These are phyloP conservation scores for Amblyopsis hoosieri DNA, from an alignment of 2,797 vertebrate genomes.

Conservation along the genomic window DNA sequence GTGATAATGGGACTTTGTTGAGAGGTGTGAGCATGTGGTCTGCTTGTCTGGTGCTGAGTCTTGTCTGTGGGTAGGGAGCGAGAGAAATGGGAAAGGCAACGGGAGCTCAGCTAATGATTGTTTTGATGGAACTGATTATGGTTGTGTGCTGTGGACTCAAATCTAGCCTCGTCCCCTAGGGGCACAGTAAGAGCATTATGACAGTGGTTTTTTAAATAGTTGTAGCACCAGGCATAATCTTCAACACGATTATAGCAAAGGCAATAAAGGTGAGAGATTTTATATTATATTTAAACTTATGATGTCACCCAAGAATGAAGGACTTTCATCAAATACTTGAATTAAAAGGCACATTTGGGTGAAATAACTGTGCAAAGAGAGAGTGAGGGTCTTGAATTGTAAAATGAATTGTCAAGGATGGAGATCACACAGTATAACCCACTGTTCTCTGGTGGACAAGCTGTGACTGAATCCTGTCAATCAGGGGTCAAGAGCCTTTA, in stretches of 20 bases:
- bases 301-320: not conserved
- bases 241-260: no score
- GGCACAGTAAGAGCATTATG: conserved; percentile 48
- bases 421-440: conserved; percentile 52
- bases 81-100: conserved; percentile 25
- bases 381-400: conserved; percentile 22
- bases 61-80: conserved; percentile 31
- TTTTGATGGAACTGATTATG: conserved; percentile 76
- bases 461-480: conserved; percentile 64
- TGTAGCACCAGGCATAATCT: not conserved
- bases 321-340: not conserved
- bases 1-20: conserved; percentile 24
- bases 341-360: not conserved
- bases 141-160: conserved; percentile 60
- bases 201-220: conserved; percentile 21
- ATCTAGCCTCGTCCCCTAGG: conserved; percentile 55
- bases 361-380: conserved; percentile 11
- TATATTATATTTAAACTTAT: no score
- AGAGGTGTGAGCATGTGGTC: conserved; percentile 26
- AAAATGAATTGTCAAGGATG: conserved; percentile 48
- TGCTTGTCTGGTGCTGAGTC: conserved; percentile 29
- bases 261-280: no score
- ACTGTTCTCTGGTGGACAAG: conserved; percentile 55
- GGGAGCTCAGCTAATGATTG: conserved; percentile 76
- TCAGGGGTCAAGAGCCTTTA: conserved; percentile 60